Evolutionary conservation across 2,888 invertebrate species (phyloP), one percentile per base, ranked within the genome.

Genomic region (Psococerastis gibbosa): DNA sequence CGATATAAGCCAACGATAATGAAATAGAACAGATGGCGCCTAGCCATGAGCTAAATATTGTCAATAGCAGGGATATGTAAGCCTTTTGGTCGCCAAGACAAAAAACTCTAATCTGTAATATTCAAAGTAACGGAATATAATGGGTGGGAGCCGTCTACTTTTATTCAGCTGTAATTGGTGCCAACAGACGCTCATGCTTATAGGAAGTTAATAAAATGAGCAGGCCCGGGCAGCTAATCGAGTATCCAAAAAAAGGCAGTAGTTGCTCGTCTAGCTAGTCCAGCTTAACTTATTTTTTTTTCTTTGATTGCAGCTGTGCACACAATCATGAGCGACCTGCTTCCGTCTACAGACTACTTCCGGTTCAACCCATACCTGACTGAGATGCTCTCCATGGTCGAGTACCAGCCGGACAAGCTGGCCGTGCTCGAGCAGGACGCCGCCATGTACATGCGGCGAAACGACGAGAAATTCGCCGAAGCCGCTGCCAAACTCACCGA

Each of bases 301-400:
- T 22, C 44, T 42, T 41, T 49, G 54, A 22, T 50, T 52, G 13
- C 63, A 84, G 85, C 75, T 51, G 81, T 85, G 3, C 84, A 85
- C 56, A 71, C 72, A 41, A 71, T 78, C 53, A 56, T 85, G 50
- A 75, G 75, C 55, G 85, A 87, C 60, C 62, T 84, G 42, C 62
- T 87, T 1, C 78, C 81, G 0, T 67, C 71, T 1, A 68, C 75
- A 32, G 67, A 70, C 27, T 89, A 91, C 61, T 89, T 70, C 60
- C 71, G 91, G 3, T 78, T 91, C 60, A 92, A 91, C 64, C 91
- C 91, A 0, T 85, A 87, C 52, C 64, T 91, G 45, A 77, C 80
- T 45, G 77, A 81, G 56, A 74, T 79, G 58, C 67, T 83, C 45
- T 69, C 72, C 11, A 76, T 92, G 70, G 81, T 82, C 54, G 89